phyloP scores from a whole-genome alignment of 2,888 invertebrate genomes.

The Anagyrus pseudococci region DNA sequence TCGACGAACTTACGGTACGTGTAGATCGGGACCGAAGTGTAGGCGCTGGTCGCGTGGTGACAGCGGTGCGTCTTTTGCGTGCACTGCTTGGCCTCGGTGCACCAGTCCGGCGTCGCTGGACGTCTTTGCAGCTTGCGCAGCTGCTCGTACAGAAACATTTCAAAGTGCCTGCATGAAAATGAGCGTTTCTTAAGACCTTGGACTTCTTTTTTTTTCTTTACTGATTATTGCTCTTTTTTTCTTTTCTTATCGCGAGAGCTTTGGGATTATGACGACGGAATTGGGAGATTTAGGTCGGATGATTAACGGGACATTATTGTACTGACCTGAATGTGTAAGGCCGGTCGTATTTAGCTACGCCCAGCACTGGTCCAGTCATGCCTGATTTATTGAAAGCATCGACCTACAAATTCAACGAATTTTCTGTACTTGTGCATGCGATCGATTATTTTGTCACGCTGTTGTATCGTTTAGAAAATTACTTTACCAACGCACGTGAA shows the following conservation, averaged over 20 bases:
- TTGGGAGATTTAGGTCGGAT: too few relatives aligned
- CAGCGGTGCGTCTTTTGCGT: conserved; percentile 89
- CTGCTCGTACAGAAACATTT: conserved; percentile 87
- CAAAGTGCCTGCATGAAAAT: conserved; percentile 67
- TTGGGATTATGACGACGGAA: too few relatives aligned
- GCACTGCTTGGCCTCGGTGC: conserved; percentile 80
- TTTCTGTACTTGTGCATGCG: too few relatives aligned
- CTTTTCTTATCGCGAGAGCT: too few relatives aligned
- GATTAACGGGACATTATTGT: too few relatives aligned
- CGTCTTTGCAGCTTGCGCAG: conserved; percentile 78
- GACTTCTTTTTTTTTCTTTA: not conserved
- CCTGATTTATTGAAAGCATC: conserved; percentile 58
- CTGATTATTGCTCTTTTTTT: too few relatives aligned
- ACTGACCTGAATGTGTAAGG: conserved; percentile 58
- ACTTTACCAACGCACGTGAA: too few relatives aligned
- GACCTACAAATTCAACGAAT: conserved; percentile 49
- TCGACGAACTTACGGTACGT: conserved; percentile 54
- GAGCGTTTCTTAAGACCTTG: not conserved
- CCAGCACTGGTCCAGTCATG: conserved; percentile 56
- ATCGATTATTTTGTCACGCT: too few relatives aligned
- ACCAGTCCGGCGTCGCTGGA: conserved; percentile 62
- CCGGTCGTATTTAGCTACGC: conserved; percentile 57
- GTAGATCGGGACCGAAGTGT: conserved; percentile 78
- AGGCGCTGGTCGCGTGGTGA: conserved; percentile 89
- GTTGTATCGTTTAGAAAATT: too few relatives aligned